Evolutionary conservation across 2,113 vertebrate genomes (phyloP), one percentile per base, ranked within the genome.

Genomic region (Agelaius phoeniceus): DNA sequence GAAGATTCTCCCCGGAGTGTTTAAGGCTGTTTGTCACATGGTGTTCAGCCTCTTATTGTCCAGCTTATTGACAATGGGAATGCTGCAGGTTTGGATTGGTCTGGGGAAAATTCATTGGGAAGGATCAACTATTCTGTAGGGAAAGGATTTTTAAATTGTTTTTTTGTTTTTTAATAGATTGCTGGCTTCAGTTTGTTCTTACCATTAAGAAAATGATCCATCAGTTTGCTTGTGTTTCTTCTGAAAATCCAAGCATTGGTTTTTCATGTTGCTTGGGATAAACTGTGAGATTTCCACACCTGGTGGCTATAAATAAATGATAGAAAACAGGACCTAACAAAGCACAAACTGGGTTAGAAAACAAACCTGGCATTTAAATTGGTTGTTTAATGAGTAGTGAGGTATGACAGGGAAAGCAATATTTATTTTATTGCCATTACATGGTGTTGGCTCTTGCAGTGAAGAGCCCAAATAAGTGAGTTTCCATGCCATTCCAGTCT

Each of bases 51-150:
- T 76, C 44, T 61, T 44, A 6, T 5, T 69, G 54, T 48, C 35
- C 35, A 15, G 0, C 7, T 77, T 37, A 10, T 0, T 52, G 66
- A 4, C 11, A 2, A 2, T 61, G 58, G 83, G 58, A 66, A 62
- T 35, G 39, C 39, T 79, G 55, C 26, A 43, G 18, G 33, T 61
- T 63, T 43, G 65, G 76, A 20, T 37, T 80, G 28, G 14, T 37
- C 54, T 71, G 66, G 76, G 41, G 16, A 76, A 65, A 62, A 58
- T 33, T 15, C 19, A 33, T 2, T 49, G 41, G n/a, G 35, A 79
- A 55, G 49, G 67, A 52, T 51, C 22, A 66, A 18, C 16, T 74
- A 0, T 41, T 54, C 19, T 28, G 15, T 12, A 74, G 59, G 48
- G 35, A 85, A 61, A 52, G 14, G 21, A 27, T 43, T 63, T 63